Evolutionary conservation across 2,797 vertebrate genomes (phyloP), one percentile per base, ranked within the genome.

Genomic region (Onychomys leucogaster): DNA sequence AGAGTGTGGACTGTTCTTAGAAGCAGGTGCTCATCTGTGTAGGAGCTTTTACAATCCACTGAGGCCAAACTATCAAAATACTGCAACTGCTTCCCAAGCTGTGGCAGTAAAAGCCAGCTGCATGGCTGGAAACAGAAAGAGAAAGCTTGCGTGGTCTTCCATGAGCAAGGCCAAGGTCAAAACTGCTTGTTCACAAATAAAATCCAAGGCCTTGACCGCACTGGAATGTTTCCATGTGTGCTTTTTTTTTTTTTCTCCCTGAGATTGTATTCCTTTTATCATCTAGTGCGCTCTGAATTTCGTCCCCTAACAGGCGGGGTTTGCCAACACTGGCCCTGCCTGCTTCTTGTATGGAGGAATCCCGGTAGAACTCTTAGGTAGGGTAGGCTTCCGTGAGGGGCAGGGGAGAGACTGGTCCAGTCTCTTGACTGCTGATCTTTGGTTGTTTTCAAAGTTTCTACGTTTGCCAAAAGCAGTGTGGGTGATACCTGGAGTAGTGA

Each of bases 161-260:
- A 52, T 89, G 82, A 90, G 88, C 82, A 94, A 91, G 82, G 73
- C 89, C 90, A 94, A 95, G 92, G 92, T 95, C 94, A 95, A 82
- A 95, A 96, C 12, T 9, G 59, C 59, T 87, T 93, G 85, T 77
- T 96, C 55, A 83, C 89, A 82, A 75, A 86, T 63, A 21, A 73
- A 92, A 86, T 92, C 92, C 63, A 95, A 92, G 83, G 88, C 91
- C 90, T 94, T 88, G 92, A 90, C 71, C 46, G 69, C 17, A 34
- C 10, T 43, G 86, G 65, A 91, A 77, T 52, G 82, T 87, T 83
- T 94, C 87, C 91, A 85, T 65, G 34, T 84, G 90, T 16, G 25
- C 65, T 84, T 76, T 85, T 59, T 91, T 90, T n/a, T 21, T n/a
- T n/a, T n/a, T n/a, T n/a, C 67, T 71, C 55, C 34, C 37, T 21